Conservation (phyloP, 2,113 vertebrate genomes). For the Halichoerus grypus region DNA sequence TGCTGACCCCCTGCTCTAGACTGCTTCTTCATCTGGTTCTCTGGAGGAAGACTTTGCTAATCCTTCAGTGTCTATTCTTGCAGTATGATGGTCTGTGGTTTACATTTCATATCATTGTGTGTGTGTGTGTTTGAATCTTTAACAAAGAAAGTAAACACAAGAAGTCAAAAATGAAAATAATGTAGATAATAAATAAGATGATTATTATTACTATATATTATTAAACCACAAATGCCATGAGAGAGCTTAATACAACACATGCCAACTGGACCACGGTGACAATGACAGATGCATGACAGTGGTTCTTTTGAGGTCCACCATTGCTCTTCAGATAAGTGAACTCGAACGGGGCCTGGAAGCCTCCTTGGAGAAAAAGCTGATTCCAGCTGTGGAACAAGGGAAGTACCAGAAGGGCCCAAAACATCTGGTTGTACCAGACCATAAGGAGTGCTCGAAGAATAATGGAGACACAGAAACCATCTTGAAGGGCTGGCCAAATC, state of each 20-base stretch:
- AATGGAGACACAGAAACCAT: not conserved
- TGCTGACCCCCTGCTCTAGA: not conserved
- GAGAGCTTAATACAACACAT: not conserved
- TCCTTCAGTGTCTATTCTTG: not conserved
- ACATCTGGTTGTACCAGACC: not conserved
- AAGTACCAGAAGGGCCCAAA: not conserved
- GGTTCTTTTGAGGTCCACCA: not conserved
- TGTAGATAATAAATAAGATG: not conserved
- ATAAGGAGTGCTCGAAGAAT: not conserved
- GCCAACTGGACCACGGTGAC: not conserved
- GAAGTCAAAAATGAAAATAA: not conserved
- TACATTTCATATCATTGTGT: not conserved
- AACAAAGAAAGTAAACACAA: not conserved
- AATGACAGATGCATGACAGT: rapidly evolving
- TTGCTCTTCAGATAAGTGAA: not conserved
- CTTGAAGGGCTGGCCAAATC: not conserved
- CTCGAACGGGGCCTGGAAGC: not conserved
- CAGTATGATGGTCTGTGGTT: not conserved
- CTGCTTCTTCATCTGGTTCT: not conserved
- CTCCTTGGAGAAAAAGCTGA: not conserved
- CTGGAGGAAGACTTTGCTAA: not conserved
- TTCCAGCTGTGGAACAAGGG: not conserved
- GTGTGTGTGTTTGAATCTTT: not conserved
- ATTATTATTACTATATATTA: not conserved
- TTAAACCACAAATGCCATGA: not conserved